Percentiles rank a stretch among this genome's conserved stretches.
These are phyloP conservation scores for Spisula subtruncata DNA, from an alignment of 2,888 invertebrate species.

Conservation along the genomic window DNA sequence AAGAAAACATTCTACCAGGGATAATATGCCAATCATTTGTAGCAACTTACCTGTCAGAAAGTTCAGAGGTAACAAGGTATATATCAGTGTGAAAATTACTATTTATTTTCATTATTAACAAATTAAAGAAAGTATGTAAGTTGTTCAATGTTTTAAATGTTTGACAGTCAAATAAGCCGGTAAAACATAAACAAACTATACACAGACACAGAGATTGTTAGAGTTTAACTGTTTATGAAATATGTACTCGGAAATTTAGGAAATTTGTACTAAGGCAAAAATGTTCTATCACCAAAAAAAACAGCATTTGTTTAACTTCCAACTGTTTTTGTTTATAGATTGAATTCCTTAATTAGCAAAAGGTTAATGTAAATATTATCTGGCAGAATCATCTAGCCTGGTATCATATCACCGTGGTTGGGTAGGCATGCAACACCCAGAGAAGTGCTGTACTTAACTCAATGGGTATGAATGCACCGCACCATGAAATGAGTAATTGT, in stretches of 20 bases:
- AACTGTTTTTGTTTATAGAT: conserved; percentile 34
- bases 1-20: too few species aligned
- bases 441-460: background rate
- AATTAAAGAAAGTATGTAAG: background rate
- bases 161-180: background rate
- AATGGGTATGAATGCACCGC: background rate
- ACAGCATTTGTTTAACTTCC: background rate
- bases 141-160: background rate
- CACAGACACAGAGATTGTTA: too few species aligned
- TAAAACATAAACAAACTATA: background rate
- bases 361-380: conserved; percentile 41
- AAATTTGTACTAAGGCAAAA: background rate
- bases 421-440: background rate
- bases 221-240: too few species aligned
- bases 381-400: background rate
- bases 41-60: background rate
- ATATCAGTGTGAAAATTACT: conserved; percentile 3
- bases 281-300: background rate
- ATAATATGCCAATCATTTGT: too few species aligned
- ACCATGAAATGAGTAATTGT: conserved; percentile 25
- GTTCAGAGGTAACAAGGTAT: background rate
- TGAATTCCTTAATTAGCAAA: conserved; percentile 43
- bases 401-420: background rate
- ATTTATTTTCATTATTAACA: conserved; percentile 19
- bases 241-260: background rate